Base-by-base conservation (phyloP, 2,888 invertebrate genomes). In the Aleiodes alternator region DNA sequence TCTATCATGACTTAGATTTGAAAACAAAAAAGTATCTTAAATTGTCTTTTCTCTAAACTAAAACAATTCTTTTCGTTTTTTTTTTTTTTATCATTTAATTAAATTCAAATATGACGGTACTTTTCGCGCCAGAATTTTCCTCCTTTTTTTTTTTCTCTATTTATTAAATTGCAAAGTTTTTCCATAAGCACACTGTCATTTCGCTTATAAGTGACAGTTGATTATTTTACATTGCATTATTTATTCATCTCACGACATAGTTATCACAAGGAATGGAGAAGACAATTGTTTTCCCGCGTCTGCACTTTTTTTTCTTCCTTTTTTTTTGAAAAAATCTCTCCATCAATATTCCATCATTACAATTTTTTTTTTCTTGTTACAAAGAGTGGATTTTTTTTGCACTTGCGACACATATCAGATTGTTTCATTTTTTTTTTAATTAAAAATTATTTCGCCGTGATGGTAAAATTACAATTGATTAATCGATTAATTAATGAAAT, bases 221-320 rank as follows among this genome's bases (percentile, higher is more conserved):
- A 73, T 73, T 66, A 66, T 73, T 23, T 23, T 73, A 64, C 73
- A 66, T 66, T 73, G 4, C 66, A 43, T 73, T 73, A 73, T 66
- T 73, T 53, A 53, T 73, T 72, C 38, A 55, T 23, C 48, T 64
- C 56, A 66, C 51, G 53, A 64, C 31, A 23, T 23, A 72, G 61
- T 61, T 51, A 23, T 51, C 61, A 72, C 51, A 48, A 72, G 48
- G 7, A 64, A 64, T 64, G 43, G 64, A 64, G 23, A 38, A 34
- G 43, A 43, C 23, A 14, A 43, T 64, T 43, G 43, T 48, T 16
- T 64, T 64, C 43, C 5, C 64, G 64, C 64, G 64, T 64, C 61
- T 43, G 34, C 38, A 43, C 16, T 38, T 43, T 48, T 66, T 12
- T 50, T 8, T 29, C 31, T 43, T 8, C 57, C 31, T 43, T 64